phyloP scores from a whole-genome alignment of 2,888 invertebrate species.

The Ceratothoa steindachneri region DNA sequence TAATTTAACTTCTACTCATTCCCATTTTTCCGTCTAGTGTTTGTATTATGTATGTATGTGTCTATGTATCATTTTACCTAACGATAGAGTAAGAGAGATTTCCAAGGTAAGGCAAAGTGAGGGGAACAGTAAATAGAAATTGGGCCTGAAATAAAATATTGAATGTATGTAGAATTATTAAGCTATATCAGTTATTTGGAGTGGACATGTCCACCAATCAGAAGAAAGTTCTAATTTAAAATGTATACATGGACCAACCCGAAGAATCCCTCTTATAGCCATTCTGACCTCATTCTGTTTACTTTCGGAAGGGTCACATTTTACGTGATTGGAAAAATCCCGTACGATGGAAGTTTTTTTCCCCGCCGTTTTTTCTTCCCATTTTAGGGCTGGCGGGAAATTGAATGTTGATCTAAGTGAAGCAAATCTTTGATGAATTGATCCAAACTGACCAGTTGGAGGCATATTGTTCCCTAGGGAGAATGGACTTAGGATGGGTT shows the following conservation, averaged over 20 bases:
- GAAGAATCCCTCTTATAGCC: background rate
- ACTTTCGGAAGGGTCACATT: conserved; percentile 6
- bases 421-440: conserved; percentile 10
- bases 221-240: background rate
- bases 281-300: conserved; percentile 7
- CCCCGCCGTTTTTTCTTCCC: background rate
- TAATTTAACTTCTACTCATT: no score
- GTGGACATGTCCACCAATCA: background rate
- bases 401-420: conserved; percentile 13
- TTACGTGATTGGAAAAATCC: conserved; percentile 7
- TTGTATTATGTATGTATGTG: no score
- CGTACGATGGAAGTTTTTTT: background rate
- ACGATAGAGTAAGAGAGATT: background rate
- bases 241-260: conserved; percentile 1
- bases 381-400: conserved; percentile 2
- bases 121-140: background rate
- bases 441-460: background rate
- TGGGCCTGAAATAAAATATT: background rate
- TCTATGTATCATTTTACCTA: no score
- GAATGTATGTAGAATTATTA: conserved; percentile 1
- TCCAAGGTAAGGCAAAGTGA: no score
- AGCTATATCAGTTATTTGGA: background rate
- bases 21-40: no score
- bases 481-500: background rate
- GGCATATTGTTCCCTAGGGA: background rate